phyloP scores from a whole-genome alignment of 2,113 vertebrate species.

The Eubucco bourcierii region DNA sequence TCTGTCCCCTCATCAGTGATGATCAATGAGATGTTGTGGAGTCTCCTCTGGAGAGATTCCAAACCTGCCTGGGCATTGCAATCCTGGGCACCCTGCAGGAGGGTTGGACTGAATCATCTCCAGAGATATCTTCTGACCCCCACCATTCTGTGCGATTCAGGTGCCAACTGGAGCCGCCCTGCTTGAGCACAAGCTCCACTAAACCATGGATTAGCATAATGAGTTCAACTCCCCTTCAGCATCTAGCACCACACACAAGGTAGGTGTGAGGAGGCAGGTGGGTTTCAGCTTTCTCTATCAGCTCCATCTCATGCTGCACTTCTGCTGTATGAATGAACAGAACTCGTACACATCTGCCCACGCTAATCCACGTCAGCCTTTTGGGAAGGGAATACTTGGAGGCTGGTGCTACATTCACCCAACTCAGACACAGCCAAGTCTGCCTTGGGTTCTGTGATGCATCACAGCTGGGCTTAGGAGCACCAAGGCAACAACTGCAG shows the following conservation, averaged over 20 bases:
- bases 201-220: background rate
- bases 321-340: background rate
- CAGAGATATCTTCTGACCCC: too few species aligned
- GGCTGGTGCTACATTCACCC: background rate
- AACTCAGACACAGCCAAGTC: background rate
- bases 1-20: too few species aligned
- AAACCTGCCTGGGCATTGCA: too few species aligned
- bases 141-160: too few species aligned
- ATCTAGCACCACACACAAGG: background rate
- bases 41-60: too few species aligned
- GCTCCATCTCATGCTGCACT: background rate
- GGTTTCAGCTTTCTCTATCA: background rate
- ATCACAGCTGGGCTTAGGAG: background rate
- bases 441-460: background rate
- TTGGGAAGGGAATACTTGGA: background rate
- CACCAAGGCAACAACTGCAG: background rate
- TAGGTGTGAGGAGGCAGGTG: background rate
- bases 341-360: fast-evolving
- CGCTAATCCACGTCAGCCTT: background rate
- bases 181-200: background rate
- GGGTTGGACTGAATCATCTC: too few species aligned
- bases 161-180: too few species aligned
- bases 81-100: too few species aligned
- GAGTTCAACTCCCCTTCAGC: background rate
- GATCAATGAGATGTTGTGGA: too few species aligned